Base-by-base conservation (phyloP, 2,113 vertebrate species). In the Neolamprologus devosi region DNA sequence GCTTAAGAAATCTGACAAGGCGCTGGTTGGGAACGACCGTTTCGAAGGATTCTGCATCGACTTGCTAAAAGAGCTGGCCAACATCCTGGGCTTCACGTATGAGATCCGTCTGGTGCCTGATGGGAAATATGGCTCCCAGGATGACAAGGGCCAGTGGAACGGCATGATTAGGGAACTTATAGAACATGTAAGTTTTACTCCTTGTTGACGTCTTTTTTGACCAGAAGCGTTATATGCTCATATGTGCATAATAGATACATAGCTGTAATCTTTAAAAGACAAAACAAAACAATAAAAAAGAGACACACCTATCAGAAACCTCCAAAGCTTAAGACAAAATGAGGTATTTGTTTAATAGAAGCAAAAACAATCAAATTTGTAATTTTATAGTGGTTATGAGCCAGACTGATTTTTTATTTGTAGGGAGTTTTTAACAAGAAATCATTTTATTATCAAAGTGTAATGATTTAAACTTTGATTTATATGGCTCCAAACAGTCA, bases 21-120 rank as follows among this genome's bases (percentile, higher is more conserved):
- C 98, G 12, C 97, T 99, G 37, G 97, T 98, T 0, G 99, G 98
- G 70, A 99, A 99, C 2, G 98, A 99, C 87, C 98, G 98, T 26
- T 99, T 99, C 11, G 99, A 99, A 96, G 99, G 99, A 30, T 99
- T 97, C 96, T 99, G 99, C 96, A 97, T 99, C 5, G 99, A 99
- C 96, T 97, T 99, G 42, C 97, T 99, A 9, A 98, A 98, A 92
- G 98, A 99, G 94, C 96, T 99, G 90, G 96, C 99, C 79, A 90
- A 95, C 91, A 97, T 99, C 94, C 96, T 99, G 91, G 99, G 99
- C 92, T 99, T 99, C 95, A 96, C 96, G 68, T 99, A 98, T 0
- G 99, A 99, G 94, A 98, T 99, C 94, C 98, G 97, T 1, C 96
- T 99, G 93, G 98, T 98, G 92, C 97, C 98, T 10, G 99, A 99